These are phyloP conservation scores for Hybognathus amarus DNA, from an alignment of 2,797 vertebrate species.

Conservation along the genomic window DNA sequence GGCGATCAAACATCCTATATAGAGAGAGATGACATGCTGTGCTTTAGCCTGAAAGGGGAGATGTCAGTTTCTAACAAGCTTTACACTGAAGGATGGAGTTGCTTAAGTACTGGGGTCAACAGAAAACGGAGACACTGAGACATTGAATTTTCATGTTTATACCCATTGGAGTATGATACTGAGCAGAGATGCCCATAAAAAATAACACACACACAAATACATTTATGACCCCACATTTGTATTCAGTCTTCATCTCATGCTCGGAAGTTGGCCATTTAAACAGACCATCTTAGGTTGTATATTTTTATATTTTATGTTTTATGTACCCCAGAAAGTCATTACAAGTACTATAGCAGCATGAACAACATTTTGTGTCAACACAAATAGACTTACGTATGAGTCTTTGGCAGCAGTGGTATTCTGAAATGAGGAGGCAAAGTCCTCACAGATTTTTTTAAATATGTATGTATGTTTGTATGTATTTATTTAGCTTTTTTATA, in stretches of 20 bases:
- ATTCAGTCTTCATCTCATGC: not conserved
- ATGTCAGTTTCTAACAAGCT: not conserved
- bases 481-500: not conserved
- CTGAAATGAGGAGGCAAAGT: not conserved
- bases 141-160: not conserved
- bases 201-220: not conserved
- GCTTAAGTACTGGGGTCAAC: not conserved
- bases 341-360: not conserved
- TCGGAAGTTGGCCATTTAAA: not conserved
- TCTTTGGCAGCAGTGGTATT: not conserved
- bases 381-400: not conserved
- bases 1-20: not conserved
- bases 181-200: not conserved
- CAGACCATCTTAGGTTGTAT: not conserved
- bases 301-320: not conserved
- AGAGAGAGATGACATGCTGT: not conserved
- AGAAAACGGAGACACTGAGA: not conserved
- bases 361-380: not conserved
- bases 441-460: not conserved
- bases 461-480: too few relatives aligned
- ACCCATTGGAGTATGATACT: not conserved
- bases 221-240: constrained; percentile 15
- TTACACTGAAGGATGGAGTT: not conserved
- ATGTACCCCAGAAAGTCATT: not conserved
- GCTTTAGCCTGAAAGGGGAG: not conserved